Conservation (phyloP, 1,140 invertebrate genomes). For the Geopemphigus sp. region DNA sequence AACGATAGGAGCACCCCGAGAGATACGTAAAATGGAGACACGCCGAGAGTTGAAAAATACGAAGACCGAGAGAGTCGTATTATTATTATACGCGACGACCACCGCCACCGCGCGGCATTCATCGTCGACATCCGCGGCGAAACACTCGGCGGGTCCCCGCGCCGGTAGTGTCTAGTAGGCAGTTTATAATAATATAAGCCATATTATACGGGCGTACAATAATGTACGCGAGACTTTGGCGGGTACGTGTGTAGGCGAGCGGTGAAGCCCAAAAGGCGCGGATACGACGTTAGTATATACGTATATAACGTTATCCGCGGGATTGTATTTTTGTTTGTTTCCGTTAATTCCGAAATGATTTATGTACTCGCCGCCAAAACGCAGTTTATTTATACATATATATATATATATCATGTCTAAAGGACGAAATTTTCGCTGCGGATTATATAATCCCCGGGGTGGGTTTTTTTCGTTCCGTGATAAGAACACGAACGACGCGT, state of each 20-base stretch:
- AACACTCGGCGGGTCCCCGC: neutral
- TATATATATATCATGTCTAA: no score
- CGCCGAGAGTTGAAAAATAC: no score
- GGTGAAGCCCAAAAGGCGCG: neutral
- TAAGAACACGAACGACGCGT: neutral
- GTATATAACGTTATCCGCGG: neutral
- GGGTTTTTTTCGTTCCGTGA: neutral
- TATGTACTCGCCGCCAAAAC: conserved; percentile 1
- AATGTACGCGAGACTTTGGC: no score
- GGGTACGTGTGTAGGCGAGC: no score
- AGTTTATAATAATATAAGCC: neutral
- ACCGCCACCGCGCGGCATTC: neutral
- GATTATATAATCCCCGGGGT: conserved; percentile 6
- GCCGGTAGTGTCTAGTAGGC: no score
- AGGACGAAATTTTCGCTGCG: neutral
- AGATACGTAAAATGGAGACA: no score
- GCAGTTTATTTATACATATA: neutral
- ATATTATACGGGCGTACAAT: neutral
- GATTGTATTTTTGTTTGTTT: conserved; percentile 39
- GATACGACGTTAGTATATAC: neutral
- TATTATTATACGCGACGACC: no score
- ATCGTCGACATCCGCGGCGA: neutral
- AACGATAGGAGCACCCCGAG: no score
- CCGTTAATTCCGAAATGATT: conserved; percentile 39
- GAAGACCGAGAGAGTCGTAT: no score